Evolutionary conservation across 2,113 vertebrate genomes (phyloP).

Genomic region (Oncorhynchus nerka): DNA sequence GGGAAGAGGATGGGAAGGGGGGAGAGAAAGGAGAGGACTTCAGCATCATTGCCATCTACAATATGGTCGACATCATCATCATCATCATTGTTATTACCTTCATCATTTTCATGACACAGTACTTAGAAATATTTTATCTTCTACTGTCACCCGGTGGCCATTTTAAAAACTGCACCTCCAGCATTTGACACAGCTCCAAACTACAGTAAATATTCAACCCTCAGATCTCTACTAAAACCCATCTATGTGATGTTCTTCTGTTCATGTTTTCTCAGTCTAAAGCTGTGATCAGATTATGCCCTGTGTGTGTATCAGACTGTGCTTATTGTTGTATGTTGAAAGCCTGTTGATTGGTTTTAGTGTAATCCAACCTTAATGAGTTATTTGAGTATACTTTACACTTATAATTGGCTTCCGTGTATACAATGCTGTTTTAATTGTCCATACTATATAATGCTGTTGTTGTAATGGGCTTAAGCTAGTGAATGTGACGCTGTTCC

Average conservation of each 20-base stretch:
- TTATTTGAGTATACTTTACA: constrained; percentile 53
- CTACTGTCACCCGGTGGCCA: constrained; percentile 44
- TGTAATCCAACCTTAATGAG: constrained; percentile 60
- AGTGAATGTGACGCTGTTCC: neutral
- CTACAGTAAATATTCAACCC: neutral
- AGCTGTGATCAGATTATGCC: neutral
- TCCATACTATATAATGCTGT: constrained; percentile 37
- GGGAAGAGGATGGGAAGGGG: neutral
- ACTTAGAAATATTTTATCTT: neutral
- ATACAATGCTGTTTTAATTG: constrained; percentile 49
- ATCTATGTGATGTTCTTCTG: constrained; percentile 17
- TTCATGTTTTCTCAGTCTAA: neutral
- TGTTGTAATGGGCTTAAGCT: constrained; percentile 10
- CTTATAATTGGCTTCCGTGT: constrained; percentile 59
- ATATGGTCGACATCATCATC: neutral
- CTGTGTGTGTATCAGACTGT: constrained; percentile 34
- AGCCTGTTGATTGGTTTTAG: constrained; percentile 44
- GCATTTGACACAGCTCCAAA: no score
- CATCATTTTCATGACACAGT: neutral
- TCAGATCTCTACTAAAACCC: constrained; percentile 23
- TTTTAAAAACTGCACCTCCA: neutral
- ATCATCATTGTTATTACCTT: constrained; percentile 3
- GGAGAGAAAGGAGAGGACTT: neutral
- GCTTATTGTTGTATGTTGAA: constrained; percentile 44
- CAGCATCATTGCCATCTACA: constrained; percentile 9